Conservation (phyloP, 92 coral and sea anemone genomes). For the Parazoanthus swiftii region DNA sequence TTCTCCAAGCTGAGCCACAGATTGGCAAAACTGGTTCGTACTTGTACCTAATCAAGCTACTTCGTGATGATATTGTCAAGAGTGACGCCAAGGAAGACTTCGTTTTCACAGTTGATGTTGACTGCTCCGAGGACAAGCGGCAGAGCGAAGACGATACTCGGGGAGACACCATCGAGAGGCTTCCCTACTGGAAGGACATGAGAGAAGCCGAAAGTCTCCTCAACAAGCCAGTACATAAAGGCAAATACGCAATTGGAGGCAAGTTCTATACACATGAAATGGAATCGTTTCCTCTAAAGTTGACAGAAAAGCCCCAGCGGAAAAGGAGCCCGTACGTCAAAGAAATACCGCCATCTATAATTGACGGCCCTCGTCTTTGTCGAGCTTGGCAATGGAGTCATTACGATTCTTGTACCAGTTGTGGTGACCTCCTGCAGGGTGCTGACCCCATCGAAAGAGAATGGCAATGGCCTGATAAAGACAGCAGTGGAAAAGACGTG, state of each 20-base stretch:
- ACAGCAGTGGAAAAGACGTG: background rate
- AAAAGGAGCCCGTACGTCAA: background rate
- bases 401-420: constrained; percentile 31
- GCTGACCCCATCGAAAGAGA: constrained; percentile 20
- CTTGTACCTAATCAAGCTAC: constrained; percentile 50
- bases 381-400: constrained; percentile 60
- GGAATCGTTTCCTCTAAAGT: constrained; percentile 27
- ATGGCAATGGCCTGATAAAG: background rate
- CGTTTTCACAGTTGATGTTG: background rate
- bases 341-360: background rate
- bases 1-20: constrained; percentile 56
- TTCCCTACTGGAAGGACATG: constrained; percentile 52
- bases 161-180: background rate
- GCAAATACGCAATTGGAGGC: constrained; percentile 46
- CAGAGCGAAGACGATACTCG: background rate
- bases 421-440: constrained; percentile 44
- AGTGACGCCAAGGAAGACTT: background rate
- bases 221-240: constrained; percentile 29
- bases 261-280: constrained; percentile 47
- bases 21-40: constrained; percentile 62
- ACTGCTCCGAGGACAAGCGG: background rate
- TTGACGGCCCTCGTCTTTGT: background rate
- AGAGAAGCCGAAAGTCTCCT: constrained; percentile 38
- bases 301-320: background rate
- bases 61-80: constrained; percentile 42